These are phyloP conservation scores for Axinella damicornis DNA, from an alignment of 37 sponge, comb jelly and placozoan genomes.

Conservation along the genomic window DNA sequence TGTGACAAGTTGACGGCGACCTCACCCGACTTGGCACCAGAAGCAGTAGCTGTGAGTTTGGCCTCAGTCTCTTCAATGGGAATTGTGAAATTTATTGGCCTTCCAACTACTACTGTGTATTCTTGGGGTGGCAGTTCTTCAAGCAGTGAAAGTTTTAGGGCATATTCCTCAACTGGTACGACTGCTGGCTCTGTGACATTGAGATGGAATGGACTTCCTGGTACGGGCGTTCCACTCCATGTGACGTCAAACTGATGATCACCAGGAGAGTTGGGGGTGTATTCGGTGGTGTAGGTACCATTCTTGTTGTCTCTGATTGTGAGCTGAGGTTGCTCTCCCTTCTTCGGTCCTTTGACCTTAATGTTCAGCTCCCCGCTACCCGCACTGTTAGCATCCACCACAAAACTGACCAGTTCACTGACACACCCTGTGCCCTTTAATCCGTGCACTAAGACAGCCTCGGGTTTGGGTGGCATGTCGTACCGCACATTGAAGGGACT, in stretches of 20 bases:
- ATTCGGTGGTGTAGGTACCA: constrained; percentile 36
- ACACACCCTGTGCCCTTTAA: constrained; percentile 13
- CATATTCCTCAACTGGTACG: constrained; percentile 4
- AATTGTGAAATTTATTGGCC: constrained; percentile 22
- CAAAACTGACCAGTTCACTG: constrained; percentile 14
- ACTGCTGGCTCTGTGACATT: constrained; percentile 5
- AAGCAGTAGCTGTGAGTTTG: constrained; percentile 13
- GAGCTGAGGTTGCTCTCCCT: constrained; percentile 1
- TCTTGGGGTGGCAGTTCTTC: constrained; percentile 1
- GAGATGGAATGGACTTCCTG: constrained; percentile 51
- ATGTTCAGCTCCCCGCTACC: constrained; percentile 39
- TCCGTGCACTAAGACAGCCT: constrained; percentile 7
- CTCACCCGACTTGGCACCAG: constrained; percentile 32
- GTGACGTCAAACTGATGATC: constrained; percentile 49
- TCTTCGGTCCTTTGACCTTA: neutral
- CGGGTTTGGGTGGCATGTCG: constrained; percentile 16
- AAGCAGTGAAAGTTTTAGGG: constrained; percentile 2
- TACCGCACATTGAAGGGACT: constrained; percentile 52
- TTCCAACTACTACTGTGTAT: neutral
- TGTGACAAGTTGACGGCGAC: neutral
- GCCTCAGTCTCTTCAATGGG: too few relatives aligned
- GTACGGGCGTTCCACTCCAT: constrained; percentile 54
- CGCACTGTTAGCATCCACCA: constrained; percentile 34
- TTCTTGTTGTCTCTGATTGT: constrained; percentile 49
- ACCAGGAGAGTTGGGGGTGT: constrained; percentile 53